phyloP scores from a whole-genome alignment of 2,888 invertebrate genomes.

The Lycocerus yunnanus region DNA sequence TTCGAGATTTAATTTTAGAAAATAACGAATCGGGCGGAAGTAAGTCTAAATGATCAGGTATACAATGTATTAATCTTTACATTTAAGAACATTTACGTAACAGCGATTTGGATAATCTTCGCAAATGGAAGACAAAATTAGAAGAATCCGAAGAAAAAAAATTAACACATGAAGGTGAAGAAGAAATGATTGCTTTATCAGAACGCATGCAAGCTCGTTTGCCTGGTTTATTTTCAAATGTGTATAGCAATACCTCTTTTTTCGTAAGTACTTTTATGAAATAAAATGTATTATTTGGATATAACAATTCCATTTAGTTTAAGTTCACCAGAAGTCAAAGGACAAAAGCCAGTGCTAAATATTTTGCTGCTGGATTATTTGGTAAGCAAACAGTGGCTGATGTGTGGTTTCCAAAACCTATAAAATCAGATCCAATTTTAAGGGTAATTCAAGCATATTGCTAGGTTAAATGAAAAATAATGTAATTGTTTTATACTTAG shows the following conservation, averaged over 20 bases:
- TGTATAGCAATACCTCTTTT: slow-evolving; percentile 54
- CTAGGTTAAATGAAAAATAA: neutral
- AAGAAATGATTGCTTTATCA: slow-evolving; percentile 74
- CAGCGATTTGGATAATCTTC: slow-evolving; percentile 16
- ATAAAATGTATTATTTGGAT: slow-evolving; percentile 1
- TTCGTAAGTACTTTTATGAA: neutral
- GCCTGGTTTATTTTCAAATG: slow-evolving; percentile 64
- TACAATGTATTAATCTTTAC: neutral
- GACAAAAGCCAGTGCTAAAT: slow-evolving; percentile 73
- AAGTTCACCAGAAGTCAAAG: slow-evolving; percentile 78
- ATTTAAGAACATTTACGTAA: slow-evolving; percentile 9
- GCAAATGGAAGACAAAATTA: slow-evolving; percentile 39
- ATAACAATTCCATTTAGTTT: slow-evolving; percentile 62
- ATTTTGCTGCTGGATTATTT: slow-evolving; percentile 78
- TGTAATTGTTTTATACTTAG: slow-evolving; percentile 36
- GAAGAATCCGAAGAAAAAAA: slow-evolving; percentile 53
- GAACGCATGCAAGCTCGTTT: slow-evolving; percentile 77
- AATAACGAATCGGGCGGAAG: slow-evolving; percentile 53
- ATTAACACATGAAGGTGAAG: slow-evolving; percentile 74
- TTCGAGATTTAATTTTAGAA: slow-evolving; percentile 61
- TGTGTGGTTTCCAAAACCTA: slow-evolving; percentile 68
- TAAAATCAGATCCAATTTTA: slow-evolving; percentile 57
- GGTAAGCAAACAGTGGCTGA: slow-evolving; percentile 64
- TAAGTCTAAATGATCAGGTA: neutral
- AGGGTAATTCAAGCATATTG: slow-evolving; percentile 42